Conservation (phyloP, 1,140 invertebrate species). For the Procambarus clarkii region DNA sequence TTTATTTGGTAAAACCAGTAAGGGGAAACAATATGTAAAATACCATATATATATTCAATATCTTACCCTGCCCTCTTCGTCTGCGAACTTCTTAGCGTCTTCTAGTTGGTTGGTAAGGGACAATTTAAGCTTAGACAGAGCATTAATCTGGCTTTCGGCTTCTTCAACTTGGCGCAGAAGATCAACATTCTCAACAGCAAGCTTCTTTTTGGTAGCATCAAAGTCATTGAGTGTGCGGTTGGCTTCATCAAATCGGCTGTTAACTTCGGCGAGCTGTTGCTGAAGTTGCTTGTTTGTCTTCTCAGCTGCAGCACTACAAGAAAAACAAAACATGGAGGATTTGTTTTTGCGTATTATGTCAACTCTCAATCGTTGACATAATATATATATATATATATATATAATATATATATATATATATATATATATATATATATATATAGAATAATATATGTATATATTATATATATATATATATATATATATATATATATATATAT, state of each 20-base stretch:
- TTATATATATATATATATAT: too few species aligned
- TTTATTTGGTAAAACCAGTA: too few species aligned
- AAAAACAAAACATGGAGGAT: background rate
- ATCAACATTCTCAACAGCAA: constrained; percentile 78
- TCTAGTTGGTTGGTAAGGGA: constrained; percentile 50
- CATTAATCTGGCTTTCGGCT: constrained; percentile 79
- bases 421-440: too few species aligned
- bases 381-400: too few species aligned
- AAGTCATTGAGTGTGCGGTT: constrained; percentile 54
- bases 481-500: too few species aligned
- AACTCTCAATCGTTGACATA: too few species aligned
- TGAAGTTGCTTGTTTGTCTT: constrained; percentile 78
- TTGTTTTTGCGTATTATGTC: too few species aligned
- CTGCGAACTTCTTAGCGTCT: constrained; percentile 71
- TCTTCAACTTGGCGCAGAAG: constrained; percentile 79
- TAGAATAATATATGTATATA: too few species aligned
- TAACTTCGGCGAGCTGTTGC: constrained; percentile 78
- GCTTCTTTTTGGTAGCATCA: constrained; percentile 50
- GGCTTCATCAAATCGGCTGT: constrained; percentile 78
- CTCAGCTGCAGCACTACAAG: constrained; percentile 74
- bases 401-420: too few species aligned
- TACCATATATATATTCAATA: background rate
- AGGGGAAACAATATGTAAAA: background rate
- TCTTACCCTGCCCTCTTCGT: constrained; percentile 75
- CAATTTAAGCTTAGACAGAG: constrained; percentile 74